Evolutionary conservation across 2,113 vertebrate species (phyloP), one percentile per base, ranked within the genome.

Genomic region (Callionymus lyra): DNA sequence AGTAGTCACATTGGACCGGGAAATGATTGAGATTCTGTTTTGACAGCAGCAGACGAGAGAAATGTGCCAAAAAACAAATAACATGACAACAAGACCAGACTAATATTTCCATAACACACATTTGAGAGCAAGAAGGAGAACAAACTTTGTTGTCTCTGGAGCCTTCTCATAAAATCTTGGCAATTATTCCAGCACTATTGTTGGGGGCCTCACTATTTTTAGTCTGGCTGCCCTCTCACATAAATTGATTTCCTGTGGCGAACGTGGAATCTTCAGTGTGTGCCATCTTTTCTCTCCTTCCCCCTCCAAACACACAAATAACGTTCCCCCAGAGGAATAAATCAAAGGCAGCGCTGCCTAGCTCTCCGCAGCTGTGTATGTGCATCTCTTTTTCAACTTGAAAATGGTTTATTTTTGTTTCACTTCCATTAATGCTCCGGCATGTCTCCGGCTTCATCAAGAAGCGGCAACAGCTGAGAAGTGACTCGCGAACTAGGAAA

Each of bases 171-270:
- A 73, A 77, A 82, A 76, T 78, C 61, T 59, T 59, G 56, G 69
- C 71, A 83, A 82, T 82, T 84, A 81, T 79, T 84, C 65, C 64
- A 50, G 47, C 56, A 44, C 61, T 58, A 75, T 74, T 79, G 76
- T 73, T 75, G 42, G 52, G 59, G 54, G 49, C 44, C 51, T 65
- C 48, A 55, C 78, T 83, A 83, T 82, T 85, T 82, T 82, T 81
- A 77, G 69, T 53, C 65, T 33, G 42, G 65, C 72, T 79, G 79
- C 71, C 81, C 82, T 68, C 68, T 77, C 76, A 76, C 72, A 81
- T 75, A 80, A 81, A 85, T 79, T 81, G 81, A 81, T 75, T 86
- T 85, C 75, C 61, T 76, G 70, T 79, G 74, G 76, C 45, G 64
- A 83, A 75, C 76, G 71, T 67, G 66, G 59, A 83, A 77, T 73